A percentile compares a stretch with the other conserved stretches of the same genome.
Conservation (phyloP, 1,140 invertebrate species). For the Lepeophtheirus salmonis region DNA sequence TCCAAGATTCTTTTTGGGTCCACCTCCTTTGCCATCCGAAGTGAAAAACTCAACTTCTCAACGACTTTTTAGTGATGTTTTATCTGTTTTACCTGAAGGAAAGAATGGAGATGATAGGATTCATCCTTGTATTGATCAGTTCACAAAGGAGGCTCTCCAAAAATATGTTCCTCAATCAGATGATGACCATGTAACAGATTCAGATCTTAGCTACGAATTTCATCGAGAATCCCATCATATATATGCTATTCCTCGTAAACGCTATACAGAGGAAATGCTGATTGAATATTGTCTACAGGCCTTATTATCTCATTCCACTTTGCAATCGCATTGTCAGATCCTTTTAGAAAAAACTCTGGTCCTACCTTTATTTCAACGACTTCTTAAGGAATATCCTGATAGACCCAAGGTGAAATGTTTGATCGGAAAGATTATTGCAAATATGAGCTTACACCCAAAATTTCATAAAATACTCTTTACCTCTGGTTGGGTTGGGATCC, state of each 20-base stretch:
- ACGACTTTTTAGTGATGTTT: not conserved
- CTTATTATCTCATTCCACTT: constrained; percentile 14
- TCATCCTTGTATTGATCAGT: constrained; percentile 4
- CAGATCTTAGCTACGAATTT: constrained; percentile 15
- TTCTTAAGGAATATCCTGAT: constrained; percentile 7
- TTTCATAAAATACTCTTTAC: not conserved
- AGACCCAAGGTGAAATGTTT: constrained; percentile 4
- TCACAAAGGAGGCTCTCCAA: not conserved
- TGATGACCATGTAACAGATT: constrained; percentile 3
- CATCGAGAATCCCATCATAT: constrained; percentile 14
- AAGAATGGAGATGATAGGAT: too few relatives aligned
- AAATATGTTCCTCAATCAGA: not conserved
- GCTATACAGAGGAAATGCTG: not conserved
- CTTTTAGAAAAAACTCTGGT: not conserved
- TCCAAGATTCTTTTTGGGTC: constrained; percentile 3
- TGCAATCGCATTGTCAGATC: constrained; percentile 5
- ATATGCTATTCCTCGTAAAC: not conserved
- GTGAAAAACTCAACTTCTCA: not conserved
- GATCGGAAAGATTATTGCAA: constrained; percentile 17
- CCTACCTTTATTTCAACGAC: not conserved
- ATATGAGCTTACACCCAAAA: constrained; percentile 4
- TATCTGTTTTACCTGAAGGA: not conserved
- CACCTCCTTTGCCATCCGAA: not conserved
- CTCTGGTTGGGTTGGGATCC: constrained; percentile 14
- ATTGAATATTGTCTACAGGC: constrained; percentile 15